Conservation (phyloP, 2,113 vertebrate species). For the Mastomys natalensis region DNA sequence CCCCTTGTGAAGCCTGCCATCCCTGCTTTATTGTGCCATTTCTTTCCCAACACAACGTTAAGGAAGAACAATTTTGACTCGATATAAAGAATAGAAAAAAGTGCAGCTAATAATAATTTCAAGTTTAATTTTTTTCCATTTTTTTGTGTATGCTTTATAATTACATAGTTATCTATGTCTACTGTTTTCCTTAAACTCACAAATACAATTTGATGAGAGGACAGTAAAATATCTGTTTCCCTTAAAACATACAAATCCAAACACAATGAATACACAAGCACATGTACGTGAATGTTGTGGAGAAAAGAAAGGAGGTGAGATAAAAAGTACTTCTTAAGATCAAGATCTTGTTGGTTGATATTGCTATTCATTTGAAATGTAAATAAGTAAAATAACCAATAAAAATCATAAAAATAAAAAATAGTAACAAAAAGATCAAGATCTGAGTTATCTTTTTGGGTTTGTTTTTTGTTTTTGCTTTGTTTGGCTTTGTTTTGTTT, state of each 20-base stretch:
- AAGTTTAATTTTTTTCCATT: slow-evolving; percentile 25
- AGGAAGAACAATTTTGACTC: slow-evolving; percentile 71
- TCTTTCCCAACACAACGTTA: slow-evolving; percentile 75
- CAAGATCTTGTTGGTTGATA: neutral
- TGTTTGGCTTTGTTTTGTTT: neutral
- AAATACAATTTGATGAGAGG: slow-evolving; percentile 59
- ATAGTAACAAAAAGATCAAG: neutral
- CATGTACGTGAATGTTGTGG: neutral
- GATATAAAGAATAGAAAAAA: slow-evolving; percentile 60
- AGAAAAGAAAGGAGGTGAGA: neutral
- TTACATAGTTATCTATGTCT: slow-evolving; percentile 64
- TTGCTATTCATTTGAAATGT: no score
- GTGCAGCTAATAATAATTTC: slow-evolving; percentile 63
- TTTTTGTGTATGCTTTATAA: slow-evolving; percentile 62
- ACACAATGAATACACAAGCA: neutral
- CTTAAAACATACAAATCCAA: neutral
- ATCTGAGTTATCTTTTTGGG: neutral
- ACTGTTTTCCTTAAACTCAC: slow-evolving; percentile 58
- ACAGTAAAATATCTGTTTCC: slow-evolving; percentile 42
- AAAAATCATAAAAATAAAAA: no score
- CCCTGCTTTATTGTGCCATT: slow-evolving; percentile 73
- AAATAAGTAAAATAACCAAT: no score
- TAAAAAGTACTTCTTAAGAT: slow-evolving; percentile 9
- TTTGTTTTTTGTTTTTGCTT: neutral
- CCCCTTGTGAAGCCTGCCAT: slow-evolving; percentile 78